phyloP scores from a whole-genome alignment of 2,888 invertebrate genomes.

The Anthrax anthrax region DNA sequence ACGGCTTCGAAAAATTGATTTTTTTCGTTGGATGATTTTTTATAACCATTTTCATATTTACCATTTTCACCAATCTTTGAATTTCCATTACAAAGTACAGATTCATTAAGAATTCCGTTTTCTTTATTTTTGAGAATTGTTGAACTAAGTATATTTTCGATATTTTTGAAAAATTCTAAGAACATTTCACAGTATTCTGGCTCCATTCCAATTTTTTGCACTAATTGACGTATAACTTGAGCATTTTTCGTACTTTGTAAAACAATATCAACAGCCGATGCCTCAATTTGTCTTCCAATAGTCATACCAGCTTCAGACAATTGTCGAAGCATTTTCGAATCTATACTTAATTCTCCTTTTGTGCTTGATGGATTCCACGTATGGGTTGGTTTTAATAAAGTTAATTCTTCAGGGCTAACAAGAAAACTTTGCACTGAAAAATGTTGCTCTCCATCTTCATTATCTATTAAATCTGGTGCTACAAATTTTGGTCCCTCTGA shows the following conservation, averaged over 20 bases:
- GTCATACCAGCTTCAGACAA: constrained; percentile 55
- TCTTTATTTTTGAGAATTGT: constrained; percentile 1
- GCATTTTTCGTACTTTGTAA: constrained; percentile 33
- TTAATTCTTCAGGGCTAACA: constrained; percentile 37
- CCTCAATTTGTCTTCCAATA: constrained; percentile 47
- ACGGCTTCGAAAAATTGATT: not conserved
- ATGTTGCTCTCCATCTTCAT: constrained; percentile 47
- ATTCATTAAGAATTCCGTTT: not conserved
- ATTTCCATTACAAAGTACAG: not conserved
- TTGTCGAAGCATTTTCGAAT: constrained; percentile 48
- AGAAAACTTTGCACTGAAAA: constrained; percentile 57
- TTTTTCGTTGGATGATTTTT: constrained; percentile 2
- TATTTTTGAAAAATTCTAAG: constrained; percentile 8
- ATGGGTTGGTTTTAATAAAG: constrained; percentile 31
- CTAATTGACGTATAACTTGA: constrained; percentile 10
- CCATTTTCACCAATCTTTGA: not conserved
- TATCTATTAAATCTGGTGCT: constrained; percentile 51
- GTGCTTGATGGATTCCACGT: constrained; percentile 12
- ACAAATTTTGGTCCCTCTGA: constrained; percentile 55
- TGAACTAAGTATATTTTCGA: constrained; percentile 2
- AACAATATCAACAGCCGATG: constrained; percentile 46
- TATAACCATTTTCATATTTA: constrained; percentile 3
- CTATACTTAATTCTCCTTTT: constrained; percentile 46
- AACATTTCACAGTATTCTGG: constrained; percentile 6
- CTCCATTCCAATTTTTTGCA: constrained; percentile 4